Evolutionary conservation across 1,140 invertebrate species (phyloP), one percentile per base, ranked within the genome.

Genomic region (Drosophila nasuta): DNA sequence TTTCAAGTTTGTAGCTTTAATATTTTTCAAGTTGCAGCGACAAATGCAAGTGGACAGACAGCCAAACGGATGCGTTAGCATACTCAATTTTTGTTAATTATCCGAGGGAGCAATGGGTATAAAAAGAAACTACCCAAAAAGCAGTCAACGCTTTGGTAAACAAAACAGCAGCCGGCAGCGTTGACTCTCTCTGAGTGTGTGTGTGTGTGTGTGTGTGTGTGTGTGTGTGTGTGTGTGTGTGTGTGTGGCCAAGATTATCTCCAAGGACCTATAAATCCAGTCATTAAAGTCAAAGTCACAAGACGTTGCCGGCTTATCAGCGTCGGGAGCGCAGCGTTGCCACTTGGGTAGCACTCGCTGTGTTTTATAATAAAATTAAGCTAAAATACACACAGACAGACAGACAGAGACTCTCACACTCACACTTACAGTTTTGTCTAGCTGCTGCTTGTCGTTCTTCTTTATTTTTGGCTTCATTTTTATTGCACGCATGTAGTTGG

Each of bases 241-340:
- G 60, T 25, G 20, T 25, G 46, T 83, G 73, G 73, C 78, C 85
- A 65, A 91, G 91, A 92, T 92, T 92, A 92, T 92, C 91, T 92
- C 91, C 69, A 91, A 92, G 91, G 91, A 92, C 91, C 91, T 92
- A 92, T 92, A 92, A 92, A 92, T 92, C 91, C 91, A 92, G 91
- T 92, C 88, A 92, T 92, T 92, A 92, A 92, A 92, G 91, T 92
- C 91, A 92, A 92, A 92, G 91, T 92, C 91, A 92, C 91, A 92
- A 92, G 85, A 88, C 85, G 85, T 77, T 89, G 81, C 72, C 63
- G 67, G 69, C 83, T 88, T 88, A 88, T 88, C 83, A 88, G 82
- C 70, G 75, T 69, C 60, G 71, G 45, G 46, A 77, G 72, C 74
- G 43, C 51, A 45, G 72, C 71, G 56, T 60, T 74, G 71, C 64